These are phyloP conservation scores for Procavia capensis DNA, from an alignment of 2,113 vertebrate species.

Conservation along the genomic window DNA sequence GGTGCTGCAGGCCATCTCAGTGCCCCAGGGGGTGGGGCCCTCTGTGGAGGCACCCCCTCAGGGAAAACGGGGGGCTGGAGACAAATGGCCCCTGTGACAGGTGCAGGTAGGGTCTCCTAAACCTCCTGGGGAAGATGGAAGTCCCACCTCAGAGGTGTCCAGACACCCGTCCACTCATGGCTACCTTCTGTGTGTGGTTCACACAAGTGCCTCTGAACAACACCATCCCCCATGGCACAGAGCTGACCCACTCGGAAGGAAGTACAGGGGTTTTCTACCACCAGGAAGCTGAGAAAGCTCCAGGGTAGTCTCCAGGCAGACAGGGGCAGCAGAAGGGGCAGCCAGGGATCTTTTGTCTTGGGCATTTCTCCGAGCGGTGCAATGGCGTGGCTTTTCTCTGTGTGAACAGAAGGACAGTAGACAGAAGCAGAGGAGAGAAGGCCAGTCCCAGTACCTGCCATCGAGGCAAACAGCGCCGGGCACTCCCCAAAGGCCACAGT, in stretches of 20 bases:
- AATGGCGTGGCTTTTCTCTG: too few relatives aligned
- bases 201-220: not conserved
- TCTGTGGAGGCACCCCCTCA: not conserved
- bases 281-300: not conserved
- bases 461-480: accelerated
- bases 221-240: not conserved
- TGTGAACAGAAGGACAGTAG: accelerated
- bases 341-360: accelerated
- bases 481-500: not conserved
- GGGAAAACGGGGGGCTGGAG: not conserved
- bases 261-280: not conserved
- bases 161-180: accelerated
- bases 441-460: not conserved
- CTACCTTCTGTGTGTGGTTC: too few relatives aligned
- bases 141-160: not conserved
- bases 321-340: too few relatives aligned
- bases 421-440: not conserved
- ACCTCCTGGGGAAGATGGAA: not conserved
- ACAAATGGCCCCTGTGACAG: too few relatives aligned
- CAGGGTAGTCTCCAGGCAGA: not conserved
- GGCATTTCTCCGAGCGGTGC: too few relatives aligned
- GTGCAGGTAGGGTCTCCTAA: too few relatives aligned
- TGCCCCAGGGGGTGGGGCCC: too few relatives aligned
- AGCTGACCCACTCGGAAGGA: too few relatives aligned
- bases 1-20: too few relatives aligned